A percentile compares a stretch with the other conserved stretches of the same genome.
Evolutionary conservation across 92 coral and sea anemone genomes (phyloP).

Genomic region (Zoanthus gigantus): DNA sequence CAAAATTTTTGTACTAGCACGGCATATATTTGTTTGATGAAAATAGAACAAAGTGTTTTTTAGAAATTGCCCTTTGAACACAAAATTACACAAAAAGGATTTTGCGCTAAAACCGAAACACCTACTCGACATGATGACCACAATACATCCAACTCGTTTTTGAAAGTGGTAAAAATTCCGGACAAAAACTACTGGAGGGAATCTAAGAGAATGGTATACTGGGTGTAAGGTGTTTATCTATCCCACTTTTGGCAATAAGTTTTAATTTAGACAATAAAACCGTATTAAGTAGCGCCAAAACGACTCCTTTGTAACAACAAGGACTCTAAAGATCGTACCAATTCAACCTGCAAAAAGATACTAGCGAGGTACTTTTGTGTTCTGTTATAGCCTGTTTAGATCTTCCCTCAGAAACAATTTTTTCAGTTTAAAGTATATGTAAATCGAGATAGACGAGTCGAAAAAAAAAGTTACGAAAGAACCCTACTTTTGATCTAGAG

Average conservation of each 20-base stretch:
- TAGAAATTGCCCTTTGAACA: neutral
- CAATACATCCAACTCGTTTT: neutral
- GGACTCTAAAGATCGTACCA: constrained; percentile 5
- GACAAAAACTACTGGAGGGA: constrained; percentile 2
- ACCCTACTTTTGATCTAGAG: constrained; percentile 1
- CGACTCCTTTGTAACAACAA: neutral
- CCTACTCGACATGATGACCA: neutral
- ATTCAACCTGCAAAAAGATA: neutral
- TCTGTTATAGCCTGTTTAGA: constrained; percentile 4
- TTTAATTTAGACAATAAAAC: neutral
- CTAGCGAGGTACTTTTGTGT: constrained; percentile 1
- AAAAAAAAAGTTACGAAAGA: neutral
- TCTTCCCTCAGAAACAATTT: constrained; percentile 1
- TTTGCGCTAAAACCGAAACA: neutral
- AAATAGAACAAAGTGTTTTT: neutral
- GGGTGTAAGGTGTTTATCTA: neutral
- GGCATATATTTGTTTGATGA: neutral
- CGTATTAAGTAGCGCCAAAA: neutral
- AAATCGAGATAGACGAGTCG: neutral
- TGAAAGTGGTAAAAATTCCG: neutral
- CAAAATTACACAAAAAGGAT: neutral
- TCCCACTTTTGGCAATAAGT: neutral
- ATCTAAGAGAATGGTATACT: neutral
- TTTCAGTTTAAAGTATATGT: neutral
- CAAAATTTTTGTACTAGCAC: neutral